Percentiles rank a stretch among this genome's conserved stretches.
Conservation (phyloP, 2,888 invertebrate genomes). For the Parasteatoda lunata region DNA sequence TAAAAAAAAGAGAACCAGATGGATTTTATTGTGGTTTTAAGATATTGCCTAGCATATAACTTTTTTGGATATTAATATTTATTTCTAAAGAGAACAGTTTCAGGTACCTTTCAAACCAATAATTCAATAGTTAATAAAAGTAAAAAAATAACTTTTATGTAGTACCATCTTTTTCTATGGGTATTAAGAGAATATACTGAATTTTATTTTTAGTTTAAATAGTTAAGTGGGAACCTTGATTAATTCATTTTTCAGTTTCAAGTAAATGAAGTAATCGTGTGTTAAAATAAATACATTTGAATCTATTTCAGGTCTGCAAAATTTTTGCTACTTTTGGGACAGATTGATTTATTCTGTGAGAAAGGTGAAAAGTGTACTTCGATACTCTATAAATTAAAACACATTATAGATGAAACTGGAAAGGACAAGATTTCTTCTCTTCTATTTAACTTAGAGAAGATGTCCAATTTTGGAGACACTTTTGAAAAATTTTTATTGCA, state of each 20-base stretch:
- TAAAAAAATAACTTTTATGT: too few species aligned
- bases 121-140: too few species aligned
- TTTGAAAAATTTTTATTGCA: slow-evolving; percentile 13
- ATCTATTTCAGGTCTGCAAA: slow-evolving; percentile 42
- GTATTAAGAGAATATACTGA: too few species aligned
- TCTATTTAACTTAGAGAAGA: slow-evolving; percentile 8
- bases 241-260: not conserved
- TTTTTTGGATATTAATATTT: too few species aligned
- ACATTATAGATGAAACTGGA: slow-evolving; percentile 35
- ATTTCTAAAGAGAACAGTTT: too few species aligned
- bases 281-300: not conserved
- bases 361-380: slow-evolving; percentile 37
- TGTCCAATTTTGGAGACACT: not conserved
- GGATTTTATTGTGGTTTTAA: too few species aligned
- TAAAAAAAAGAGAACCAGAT: too few species aligned
- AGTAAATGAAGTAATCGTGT: not conserved
- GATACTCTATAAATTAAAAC: slow-evolving; percentile 48
- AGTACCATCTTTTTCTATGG: too few species aligned
- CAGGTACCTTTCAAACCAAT: too few species aligned
- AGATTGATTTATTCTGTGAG: slow-evolving; percentile 49
- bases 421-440: slow-evolving; percentile 18
- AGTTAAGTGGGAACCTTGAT: not conserved
- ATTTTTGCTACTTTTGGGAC: slow-evolving; percentile 36
- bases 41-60: too few species aligned
- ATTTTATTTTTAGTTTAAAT: not conserved